These are phyloP conservation scores for Cyprinella venusta DNA, from an alignment of 2,797 vertebrate species.

Conservation along the genomic window DNA sequence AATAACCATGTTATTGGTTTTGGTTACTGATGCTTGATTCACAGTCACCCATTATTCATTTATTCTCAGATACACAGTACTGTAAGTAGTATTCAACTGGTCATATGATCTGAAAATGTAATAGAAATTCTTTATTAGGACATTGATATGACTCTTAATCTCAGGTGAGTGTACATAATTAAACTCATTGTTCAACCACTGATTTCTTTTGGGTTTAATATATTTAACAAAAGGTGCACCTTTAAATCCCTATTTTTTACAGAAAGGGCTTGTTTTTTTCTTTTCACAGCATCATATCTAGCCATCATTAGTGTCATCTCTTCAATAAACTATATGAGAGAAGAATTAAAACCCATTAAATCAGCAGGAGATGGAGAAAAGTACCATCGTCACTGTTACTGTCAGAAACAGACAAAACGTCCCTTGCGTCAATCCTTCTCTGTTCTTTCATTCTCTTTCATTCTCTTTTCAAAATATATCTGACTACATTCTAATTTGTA, in stretches of 20 bases:
- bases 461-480: background rate
- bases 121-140: background rate
- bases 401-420: constrained; percentile 3
- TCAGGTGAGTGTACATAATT: background rate
- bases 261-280: background rate
- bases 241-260: constrained; percentile 6
- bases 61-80: background rate
- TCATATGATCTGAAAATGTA: background rate
- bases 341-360: constrained; percentile 32
- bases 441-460: constrained; percentile 15
- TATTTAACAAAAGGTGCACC: background rate
- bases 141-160: background rate
- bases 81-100: background rate
- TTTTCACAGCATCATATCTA: constrained; percentile 19
- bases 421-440: background rate
- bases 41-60: background rate
- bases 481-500: constrained; percentile 20
- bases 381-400: background rate
- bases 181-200: background rate
- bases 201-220: background rate
- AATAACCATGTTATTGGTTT: background rate
- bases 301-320: background rate
- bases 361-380: constrained; percentile 10
- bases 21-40: background rate
- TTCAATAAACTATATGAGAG: background rate